Percentiles rank a stretch among this genome's conserved stretches.
phyloP scores from a whole-genome alignment of 2,113 vertebrate genomes.

The Hystrix brachyura region DNA sequence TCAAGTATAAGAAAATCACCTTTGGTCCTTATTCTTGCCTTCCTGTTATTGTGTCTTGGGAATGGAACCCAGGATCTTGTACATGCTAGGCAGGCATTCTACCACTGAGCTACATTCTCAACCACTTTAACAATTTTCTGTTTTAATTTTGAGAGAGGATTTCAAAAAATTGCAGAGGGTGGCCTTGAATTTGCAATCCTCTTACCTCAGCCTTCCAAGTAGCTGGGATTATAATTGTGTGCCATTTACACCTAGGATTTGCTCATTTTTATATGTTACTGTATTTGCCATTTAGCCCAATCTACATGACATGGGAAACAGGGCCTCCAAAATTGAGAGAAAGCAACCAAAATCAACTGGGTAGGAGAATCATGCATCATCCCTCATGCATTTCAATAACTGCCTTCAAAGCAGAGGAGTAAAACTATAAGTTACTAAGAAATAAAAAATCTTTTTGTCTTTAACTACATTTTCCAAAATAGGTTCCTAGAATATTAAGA shows the following conservation, averaged over 20 bases:
- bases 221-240: not conserved
- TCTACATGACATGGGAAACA: not conserved
- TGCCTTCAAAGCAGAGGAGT: not conserved
- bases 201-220: not conserved
- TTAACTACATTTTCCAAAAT: conserved; percentile 36
- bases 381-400: conserved; percentile 10
- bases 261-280: not conserved
- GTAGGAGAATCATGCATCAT: not conserved
- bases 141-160: not conserved
- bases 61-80: not conserved
- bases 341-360: conserved; percentile 2
- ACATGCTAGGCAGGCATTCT: no score
- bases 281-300: not conserved
- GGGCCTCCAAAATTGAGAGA: not conserved
- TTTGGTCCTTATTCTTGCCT: not conserved
- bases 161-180: not conserved
- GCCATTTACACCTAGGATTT: not conserved
- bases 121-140: no score
- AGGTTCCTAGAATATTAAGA: not conserved
- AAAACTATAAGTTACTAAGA: not conserved
- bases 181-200: not conserved
- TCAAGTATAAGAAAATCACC: not conserved
- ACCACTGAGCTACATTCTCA: no score
- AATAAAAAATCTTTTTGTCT: not conserved
- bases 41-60: not conserved